Base-by-base conservation (phyloP, 2,797 vertebrate species). In the Spinibarbus caldwelli region DNA sequence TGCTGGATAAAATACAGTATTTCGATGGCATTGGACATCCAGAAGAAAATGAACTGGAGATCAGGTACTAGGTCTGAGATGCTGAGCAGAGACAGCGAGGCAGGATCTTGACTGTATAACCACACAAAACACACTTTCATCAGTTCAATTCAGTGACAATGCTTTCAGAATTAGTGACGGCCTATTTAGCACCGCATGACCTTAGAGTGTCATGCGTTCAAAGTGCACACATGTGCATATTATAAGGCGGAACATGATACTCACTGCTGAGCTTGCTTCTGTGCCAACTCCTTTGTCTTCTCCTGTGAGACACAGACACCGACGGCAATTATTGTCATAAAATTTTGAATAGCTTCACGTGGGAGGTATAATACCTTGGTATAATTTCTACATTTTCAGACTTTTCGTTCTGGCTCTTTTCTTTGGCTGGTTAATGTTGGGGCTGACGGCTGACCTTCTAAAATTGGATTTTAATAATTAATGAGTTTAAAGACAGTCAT, bases 221-320 rank as follows among this genome's bases (percentile, higher is more conserved):
- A 87, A 68, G 66, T 49, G 47, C 67, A 75, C 38, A 52, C 38
- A 73, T 77, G 43, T 54, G 64, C 49, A 23, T 41, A 72, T 84
- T 81, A 82, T 49, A 90, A 91, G 88, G 84, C 86, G 88, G 83
- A 94, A 95, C 90, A 82, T 23, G 91, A 95, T 93, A 98, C 97
- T 97, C 94, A 99, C 97, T 99, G 97, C 93, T 96, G 96, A 89
- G 97, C 96, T 94, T 99, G 97, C 93, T 98, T 99, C 94, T 98
- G 97, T 5, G 97, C 97, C 90, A 99, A 93, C 73, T 99, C 97
- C 91, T 97, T 97, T 34, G 97, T 98, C 94, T 96, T 98, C 93
- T 98, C 98, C 98, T 99, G 91, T 71, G 92, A 92, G 88, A 82
- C 70, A 87, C 84, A 89, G 54, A 73, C 45, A 85, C 67, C 49